A percentile compares a stretch with the other conserved stretches of the same genome.
Evolutionary conservation across 2,888 invertebrate species (phyloP).

Genomic region (Acanthoscelides obtectus): DNA sequence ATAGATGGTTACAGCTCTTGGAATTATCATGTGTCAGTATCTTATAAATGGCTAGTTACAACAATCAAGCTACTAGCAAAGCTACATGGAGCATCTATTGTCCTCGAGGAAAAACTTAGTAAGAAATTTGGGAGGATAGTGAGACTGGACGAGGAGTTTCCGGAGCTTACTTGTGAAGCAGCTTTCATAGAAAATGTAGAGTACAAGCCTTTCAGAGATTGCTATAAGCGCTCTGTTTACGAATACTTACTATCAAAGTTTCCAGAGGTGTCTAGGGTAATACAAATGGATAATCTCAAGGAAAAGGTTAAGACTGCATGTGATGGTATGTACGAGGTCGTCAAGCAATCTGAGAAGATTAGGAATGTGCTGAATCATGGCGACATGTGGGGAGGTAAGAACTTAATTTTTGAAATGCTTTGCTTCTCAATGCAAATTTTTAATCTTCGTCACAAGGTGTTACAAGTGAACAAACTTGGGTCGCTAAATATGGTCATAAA

Average conservation of each 20-base stretch:
- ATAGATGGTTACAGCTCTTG: background rate
- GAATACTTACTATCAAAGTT: background rate
- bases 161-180: constrained; percentile 22
- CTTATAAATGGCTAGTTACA: background rate
- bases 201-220: background rate
- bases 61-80: constrained; percentile 25
- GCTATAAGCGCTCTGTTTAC: background rate
- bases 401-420: constrained; percentile 5
- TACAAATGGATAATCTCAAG: constrained; percentile 14
- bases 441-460: too few relatives aligned
- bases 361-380: constrained; percentile 40
- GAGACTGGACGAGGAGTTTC: constrained; percentile 33
- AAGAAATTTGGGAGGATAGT: constrained; percentile 20
- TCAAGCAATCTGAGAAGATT: constrained; percentile 38
- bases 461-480: too few relatives aligned
- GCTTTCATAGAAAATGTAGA: constrained; percentile 5
- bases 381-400: constrained; percentile 35
- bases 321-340: constrained; percentile 4
- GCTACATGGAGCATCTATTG: constrained; percentile 37
- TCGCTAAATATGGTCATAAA: too few relatives aligned
- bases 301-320: constrained; percentile 8
- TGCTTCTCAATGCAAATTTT: too few relatives aligned
- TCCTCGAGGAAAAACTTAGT: constrained; percentile 31
- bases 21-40: background rate
- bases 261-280: background rate